Evolutionary conservation across 1,140 invertebrate genomes (phyloP).

Genomic region (Ephestia elutella): DNA sequence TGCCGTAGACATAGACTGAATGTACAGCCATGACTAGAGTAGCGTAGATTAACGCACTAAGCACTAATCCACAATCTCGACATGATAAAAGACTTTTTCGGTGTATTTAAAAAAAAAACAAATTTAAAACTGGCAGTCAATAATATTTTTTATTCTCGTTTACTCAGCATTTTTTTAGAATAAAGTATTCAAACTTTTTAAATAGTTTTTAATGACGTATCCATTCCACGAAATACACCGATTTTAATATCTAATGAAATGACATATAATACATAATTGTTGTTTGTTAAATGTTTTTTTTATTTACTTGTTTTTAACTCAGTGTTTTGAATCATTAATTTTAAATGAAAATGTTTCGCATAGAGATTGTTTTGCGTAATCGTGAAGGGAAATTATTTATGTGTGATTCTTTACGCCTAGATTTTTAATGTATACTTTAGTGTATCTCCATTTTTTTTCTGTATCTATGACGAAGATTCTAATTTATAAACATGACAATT

Average conservation of each 20-base stretch:
- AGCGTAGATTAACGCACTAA: slow-evolving; percentile 30
- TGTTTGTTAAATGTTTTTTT: slow-evolving; percentile 63
- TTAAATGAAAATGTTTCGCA: slow-evolving; percentile 41
- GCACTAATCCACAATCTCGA: slow-evolving; percentile 26
- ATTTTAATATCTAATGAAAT: slow-evolving; percentile 18
- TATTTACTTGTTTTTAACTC: slow-evolving; percentile 57
- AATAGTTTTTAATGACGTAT: background rate
- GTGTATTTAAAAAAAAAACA: slow-evolving; percentile 14
- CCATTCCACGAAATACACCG: slow-evolving; percentile 18
- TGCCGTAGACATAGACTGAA: slow-evolving; percentile 63
- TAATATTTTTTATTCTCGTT: background rate
- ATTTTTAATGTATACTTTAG: slow-evolving; percentile 41
- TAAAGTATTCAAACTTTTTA: background rate
- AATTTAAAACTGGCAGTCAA: slow-evolving; percentile 5
- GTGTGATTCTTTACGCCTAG: slow-evolving; percentile 65
- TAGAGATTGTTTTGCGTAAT: slow-evolving; percentile 62
- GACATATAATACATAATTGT: slow-evolving; percentile 32
- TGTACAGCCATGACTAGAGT: slow-evolving; percentile 59
- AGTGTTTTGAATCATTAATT: slow-evolving; percentile 48
- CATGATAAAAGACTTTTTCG: slow-evolving; percentile 24
- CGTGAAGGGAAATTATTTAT: slow-evolving; percentile 67
- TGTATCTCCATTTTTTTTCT: slow-evolving; percentile 32
- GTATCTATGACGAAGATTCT: slow-evolving; percentile 22
- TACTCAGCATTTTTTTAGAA: background rate
- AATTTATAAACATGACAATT: background rate